Base-by-base conservation (phyloP, 92 coral and sea anemone genomes). In the Porites cylindrica region DNA sequence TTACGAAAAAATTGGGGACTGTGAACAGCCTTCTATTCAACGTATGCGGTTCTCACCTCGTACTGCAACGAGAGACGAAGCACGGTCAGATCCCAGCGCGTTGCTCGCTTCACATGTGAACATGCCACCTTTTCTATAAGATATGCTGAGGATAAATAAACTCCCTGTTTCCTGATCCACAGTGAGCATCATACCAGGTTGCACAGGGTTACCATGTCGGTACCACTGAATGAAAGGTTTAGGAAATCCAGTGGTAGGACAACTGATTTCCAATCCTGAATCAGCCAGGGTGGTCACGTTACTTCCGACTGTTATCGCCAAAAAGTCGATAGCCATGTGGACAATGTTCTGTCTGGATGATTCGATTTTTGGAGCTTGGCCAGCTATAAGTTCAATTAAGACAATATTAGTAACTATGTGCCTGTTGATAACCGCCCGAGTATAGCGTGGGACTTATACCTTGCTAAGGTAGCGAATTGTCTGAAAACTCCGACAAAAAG, bases 91-190 rank as follows among this genome's bases (percentile, higher is more conserved):
- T 14, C 99, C 99, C 51, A 96, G 91, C 10, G 87, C 88, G 56
- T 93, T 97, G 10, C 63, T 86, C 12, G 99, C 99, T 23, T 83
- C 91, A 67, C 99, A 97, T 11, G 92, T 85, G 59, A 93, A 95
- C 17, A 70, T 88, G 16, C 99, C 99, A 60, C 93, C 80, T 85
- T 86, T 95, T 19, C 95, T 83, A 84, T 89, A 79, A 2, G 92
- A 88, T 47, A 95, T 70, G 75, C 98, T 93, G 21, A 95, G 76
- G 18, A 90, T 74, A 80, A 86, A 81, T 58, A 95, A 80, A 1
- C 93, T 88, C 14, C 92, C 94, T 50, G 96, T 86, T 32, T 58
- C 65, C 51, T 83, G 80, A 66, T 91, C 81, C 51, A 93, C 78
- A 62, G 54, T 86, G 53, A 78, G 82, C 89, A 66, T 85, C 89